Conservation (phyloP, 2,113 vertebrate genomes). For the Rhegmatorhina hoffmannsi region DNA sequence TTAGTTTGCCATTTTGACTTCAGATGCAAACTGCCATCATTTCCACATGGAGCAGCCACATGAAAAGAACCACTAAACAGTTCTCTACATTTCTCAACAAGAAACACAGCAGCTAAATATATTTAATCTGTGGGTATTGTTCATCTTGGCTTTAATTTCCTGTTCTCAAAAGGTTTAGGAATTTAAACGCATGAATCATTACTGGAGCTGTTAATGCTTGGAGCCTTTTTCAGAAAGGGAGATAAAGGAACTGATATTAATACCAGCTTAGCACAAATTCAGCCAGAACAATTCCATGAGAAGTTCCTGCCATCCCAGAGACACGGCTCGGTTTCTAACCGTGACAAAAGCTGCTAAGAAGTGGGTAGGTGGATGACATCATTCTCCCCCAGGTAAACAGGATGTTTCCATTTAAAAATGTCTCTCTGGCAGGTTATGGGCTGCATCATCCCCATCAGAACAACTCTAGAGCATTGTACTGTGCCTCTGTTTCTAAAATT, state of each 20-base stretch:
- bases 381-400: constrained; percentile 2
- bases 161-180: constrained; percentile 64
- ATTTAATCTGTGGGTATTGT: constrained; percentile 66
- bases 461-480: not conserved
- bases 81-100: constrained; percentile 32
- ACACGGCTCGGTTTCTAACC: not conserved
- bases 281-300: not conserved
- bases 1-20: constrained; percentile 19
- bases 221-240: constrained; percentile 39
- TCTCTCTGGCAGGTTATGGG: not conserved
- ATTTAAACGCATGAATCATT: constrained; percentile 65
- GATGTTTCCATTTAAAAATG: not conserved
- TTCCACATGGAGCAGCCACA: constrained; percentile 54
- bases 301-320: not conserved
- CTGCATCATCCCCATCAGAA: not conserved
- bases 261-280: constrained; percentile 45
- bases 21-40: not conserved
- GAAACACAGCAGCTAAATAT: constrained; percentile 59
- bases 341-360: not conserved
- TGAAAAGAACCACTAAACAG: constrained; percentile 50
- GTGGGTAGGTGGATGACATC: not conserved
- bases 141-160: constrained; percentile 71
- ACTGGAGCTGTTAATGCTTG: constrained; percentile 52
- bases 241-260: constrained; percentile 58
- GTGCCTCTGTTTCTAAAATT: not conserved